These are phyloP conservation scores for Melipona beecheii DNA, from an alignment of 2,888 invertebrate species.

Conservation along the genomic window DNA sequence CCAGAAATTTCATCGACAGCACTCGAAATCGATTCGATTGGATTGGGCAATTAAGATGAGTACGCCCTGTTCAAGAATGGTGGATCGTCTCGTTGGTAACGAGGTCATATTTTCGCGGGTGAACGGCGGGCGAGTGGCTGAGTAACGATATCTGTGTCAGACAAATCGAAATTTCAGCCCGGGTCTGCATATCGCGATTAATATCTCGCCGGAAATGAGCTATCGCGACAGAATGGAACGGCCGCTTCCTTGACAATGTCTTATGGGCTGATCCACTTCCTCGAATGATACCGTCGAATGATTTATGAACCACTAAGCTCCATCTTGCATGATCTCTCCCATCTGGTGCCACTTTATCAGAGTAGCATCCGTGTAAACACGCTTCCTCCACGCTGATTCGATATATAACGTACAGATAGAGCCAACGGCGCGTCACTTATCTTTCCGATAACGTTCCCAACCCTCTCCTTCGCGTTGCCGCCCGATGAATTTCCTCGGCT, in stretches of 20 bases:
- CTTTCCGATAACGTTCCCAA: slow-evolving; percentile 4
- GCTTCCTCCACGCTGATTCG: slow-evolving; percentile 20
- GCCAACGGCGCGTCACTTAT: background rate
- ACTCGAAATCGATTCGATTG: too few relatives aligned
- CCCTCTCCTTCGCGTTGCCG: background rate
- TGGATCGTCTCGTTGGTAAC: background rate
- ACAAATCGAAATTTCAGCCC: slow-evolving; percentile 31
- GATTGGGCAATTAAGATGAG: background rate
- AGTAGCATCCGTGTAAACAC: slow-evolving; percentile 52
- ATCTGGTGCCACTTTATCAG: slow-evolving; percentile 54
- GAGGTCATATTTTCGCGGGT: background rate
- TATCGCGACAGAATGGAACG: slow-evolving; percentile 35
- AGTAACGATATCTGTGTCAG: slow-evolving; percentile 25
- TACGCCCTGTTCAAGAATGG: background rate
- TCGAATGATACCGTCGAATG: slow-evolving; percentile 55
- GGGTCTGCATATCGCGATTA: slow-evolving; percentile 33
- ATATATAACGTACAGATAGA: slow-evolving; percentile 13
- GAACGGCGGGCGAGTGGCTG: background rate
- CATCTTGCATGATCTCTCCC: slow-evolving; percentile 54
- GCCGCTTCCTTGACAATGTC: slow-evolving; percentile 50
- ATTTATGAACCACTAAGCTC: slow-evolving; percentile 53
- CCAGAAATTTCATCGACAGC: too few relatives aligned
- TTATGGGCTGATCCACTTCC: slow-evolving; percentile 56
- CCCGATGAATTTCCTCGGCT: background rate
- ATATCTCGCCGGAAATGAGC: slow-evolving; percentile 46